These are phyloP conservation scores for Microlaimidae sp. DNA, from an alignment of 2,888 invertebrate species.

Conservation along the genomic window DNA sequence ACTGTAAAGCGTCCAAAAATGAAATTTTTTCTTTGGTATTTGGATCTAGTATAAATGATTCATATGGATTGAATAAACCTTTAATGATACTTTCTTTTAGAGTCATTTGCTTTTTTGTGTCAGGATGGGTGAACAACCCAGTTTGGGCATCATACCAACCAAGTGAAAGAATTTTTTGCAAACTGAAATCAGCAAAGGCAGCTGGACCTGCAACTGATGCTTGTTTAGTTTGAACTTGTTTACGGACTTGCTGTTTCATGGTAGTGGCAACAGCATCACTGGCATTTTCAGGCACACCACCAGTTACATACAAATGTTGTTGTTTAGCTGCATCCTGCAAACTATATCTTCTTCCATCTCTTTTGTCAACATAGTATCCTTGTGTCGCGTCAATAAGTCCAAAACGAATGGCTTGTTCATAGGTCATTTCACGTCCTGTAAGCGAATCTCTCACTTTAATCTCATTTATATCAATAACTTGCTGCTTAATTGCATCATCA, in stretches of 20 bases:
- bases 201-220: constrained; percentile 20
- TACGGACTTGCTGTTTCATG: constrained; percentile 29
- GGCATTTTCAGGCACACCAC: constrained; percentile 31
- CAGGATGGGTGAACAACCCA: constrained; percentile 47
- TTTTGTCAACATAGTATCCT: constrained; percentile 31
- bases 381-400: constrained; percentile 37
- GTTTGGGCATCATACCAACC: constrained; percentile 56
- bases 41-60: constrained; percentile 29
- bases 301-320: constrained; percentile 50
- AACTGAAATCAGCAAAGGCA: constrained; percentile 38
- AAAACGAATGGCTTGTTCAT: constrained; percentile 39
- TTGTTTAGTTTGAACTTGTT: constrained; percentile 31
- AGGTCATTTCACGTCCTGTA: constrained; percentile 48
- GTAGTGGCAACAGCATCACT: constrained; percentile 32
- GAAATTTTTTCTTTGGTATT: constrained; percentile 29
- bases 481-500: constrained; percentile 46
- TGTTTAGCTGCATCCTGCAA: constrained; percentile 66
- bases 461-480: constrained; percentile 30
- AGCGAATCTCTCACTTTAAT: constrained; percentile 56
- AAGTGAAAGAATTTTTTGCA: constrained; percentile 58
- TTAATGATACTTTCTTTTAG: constrained; percentile 48
- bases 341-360: constrained; percentile 39
- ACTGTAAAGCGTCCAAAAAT: constrained; percentile 37
- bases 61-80: constrained; percentile 37
- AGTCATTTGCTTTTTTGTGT: constrained; percentile 51